phyloP scores from a whole-genome alignment of 2,888 invertebrate genomes.

The Holacanthella duospinosa region DNA sequence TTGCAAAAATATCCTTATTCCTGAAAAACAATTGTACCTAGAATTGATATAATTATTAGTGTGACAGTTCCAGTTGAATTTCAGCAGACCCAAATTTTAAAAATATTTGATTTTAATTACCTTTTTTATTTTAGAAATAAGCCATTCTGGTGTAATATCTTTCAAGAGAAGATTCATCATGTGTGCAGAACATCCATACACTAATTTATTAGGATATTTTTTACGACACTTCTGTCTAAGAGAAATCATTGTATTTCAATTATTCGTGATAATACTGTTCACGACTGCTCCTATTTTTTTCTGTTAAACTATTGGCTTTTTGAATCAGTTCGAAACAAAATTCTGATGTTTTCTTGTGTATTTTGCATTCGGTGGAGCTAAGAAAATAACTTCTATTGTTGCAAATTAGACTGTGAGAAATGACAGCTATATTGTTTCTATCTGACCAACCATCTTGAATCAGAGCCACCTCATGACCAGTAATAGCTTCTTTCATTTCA shows the following conservation, averaged over 20 bases:
- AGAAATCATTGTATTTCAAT: neutral
- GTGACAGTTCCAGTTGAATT: neutral
- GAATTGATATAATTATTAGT: neutral
- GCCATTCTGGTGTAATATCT: neutral
- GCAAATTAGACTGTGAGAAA: neutral
- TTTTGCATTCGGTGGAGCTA: neutral
- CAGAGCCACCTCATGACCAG: neutral
- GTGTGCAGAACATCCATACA: neutral
- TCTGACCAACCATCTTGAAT: neutral
- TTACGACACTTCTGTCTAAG: no score
- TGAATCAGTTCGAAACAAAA: neutral
- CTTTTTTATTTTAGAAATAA: no score
- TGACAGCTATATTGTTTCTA: neutral
- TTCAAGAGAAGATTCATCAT: neutral
- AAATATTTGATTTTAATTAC: no score
- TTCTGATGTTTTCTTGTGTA: neutral
- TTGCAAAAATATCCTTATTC: neutral
- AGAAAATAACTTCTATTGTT: neutral
- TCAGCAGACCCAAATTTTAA: neutral
- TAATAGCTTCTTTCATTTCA: neutral
- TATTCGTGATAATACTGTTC: neutral
- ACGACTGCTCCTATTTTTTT: neutral
- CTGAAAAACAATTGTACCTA: neutral
- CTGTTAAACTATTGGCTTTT: no score
- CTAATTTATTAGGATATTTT: neutral